Base-by-base conservation (phyloP, 2,888 invertebrate genomes). In the Xanthorhoe spadicearia region DNA sequence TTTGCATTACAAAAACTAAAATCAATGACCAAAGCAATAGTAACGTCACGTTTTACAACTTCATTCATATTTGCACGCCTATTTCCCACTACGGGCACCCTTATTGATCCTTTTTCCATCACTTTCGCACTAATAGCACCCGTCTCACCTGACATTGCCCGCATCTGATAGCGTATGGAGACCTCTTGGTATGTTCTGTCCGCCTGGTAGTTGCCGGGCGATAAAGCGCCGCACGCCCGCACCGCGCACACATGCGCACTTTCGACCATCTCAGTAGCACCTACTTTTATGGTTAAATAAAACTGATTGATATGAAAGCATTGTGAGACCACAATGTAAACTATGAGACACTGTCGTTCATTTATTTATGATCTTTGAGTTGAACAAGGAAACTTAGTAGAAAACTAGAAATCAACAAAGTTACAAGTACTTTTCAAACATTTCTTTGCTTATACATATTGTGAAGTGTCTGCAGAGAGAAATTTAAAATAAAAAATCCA, bases 171-270 rank as follows among this genome's bases (percentile, higher is more conserved):
- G 15, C 5, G 48, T 4, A 32, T 48, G 56, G 60, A 46, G 28
- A 76, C 55, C 84, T 86, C 80, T 69, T 74, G 9, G 10, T 9
- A 19, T 18, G 55, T 76, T 76, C 79, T 92, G 82, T 0, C 70
- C 66, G 83, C 92, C 91, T 92, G 87, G 92, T 93, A 89, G 76
- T 87, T 86, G 86, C 87, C 90, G 90, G 90, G 89, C 85, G 86
- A 72, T 79, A 79, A 84, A 87, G 86, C 90, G 83, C 89, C 91
- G 92, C 90, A 90, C 90, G 89, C 86, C 89, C 88, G 84, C 85
- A 87, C 90, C 87, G 90, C 90, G 87, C 92, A 88, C 89, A 91
- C 91, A 90, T 90, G 90, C 90, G 90, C 90, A 88, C 62, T 85
- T 15, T 48, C 17, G 13, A 2, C 38, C 38, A 13, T 13, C 13